Evolutionary conservation across 2,797 vertebrate species (phyloP), one percentile per base, ranked within the genome.

Genomic region (Gymnoscopelus microlampas): DNA sequence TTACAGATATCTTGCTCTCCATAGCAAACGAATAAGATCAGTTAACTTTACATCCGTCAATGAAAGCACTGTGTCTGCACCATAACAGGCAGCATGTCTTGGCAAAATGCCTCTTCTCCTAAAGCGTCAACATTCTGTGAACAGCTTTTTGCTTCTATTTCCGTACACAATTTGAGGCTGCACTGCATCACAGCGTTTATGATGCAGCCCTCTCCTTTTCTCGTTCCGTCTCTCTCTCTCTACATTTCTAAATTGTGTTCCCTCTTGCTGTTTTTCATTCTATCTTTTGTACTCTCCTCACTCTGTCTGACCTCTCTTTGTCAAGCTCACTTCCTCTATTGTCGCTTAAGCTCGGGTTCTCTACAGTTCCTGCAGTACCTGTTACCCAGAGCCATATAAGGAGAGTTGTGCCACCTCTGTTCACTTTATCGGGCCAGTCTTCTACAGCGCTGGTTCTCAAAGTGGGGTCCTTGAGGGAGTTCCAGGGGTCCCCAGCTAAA

Each of bases 91-190:
- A 39, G 35, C 35, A 5, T 29, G 35, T 74, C 72, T 78, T 78
- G 70, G 73, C 79, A 78, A 83, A 87, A 77, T 7, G 66, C 77
- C 79, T 82, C 67, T 79, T 88, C 86, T 87, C 71, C 78, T 73
- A 79, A 82, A 87, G 72, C 79, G 70, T 70, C 64, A 32, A n/a
- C n/a, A 39, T 62, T 60, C 76, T 83, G 80, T 82, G 86, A 85
- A 84, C 83, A 79, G 81, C 79, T 88, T 90, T 74, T 81, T 72
- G 73, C 81, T 66, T 77, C 53, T 70, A 63, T 61, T 57, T 88
- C 87, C 78, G 78, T 68, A 72, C 63, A 63, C 66, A 59, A 83
- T 87, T 73, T 79, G 78, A 58, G 62, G 60, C 15, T 56, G 69
- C 61, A 2, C 32, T 57, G 61, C 63, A 58, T 68, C 64, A 63